A percentile compares a stretch with the other conserved stretches of the same genome.
These are phyloP conservation scores for Platysteira castanea DNA, from an alignment of 2,113 vertebrate genomes.

Conservation along the genomic window DNA sequence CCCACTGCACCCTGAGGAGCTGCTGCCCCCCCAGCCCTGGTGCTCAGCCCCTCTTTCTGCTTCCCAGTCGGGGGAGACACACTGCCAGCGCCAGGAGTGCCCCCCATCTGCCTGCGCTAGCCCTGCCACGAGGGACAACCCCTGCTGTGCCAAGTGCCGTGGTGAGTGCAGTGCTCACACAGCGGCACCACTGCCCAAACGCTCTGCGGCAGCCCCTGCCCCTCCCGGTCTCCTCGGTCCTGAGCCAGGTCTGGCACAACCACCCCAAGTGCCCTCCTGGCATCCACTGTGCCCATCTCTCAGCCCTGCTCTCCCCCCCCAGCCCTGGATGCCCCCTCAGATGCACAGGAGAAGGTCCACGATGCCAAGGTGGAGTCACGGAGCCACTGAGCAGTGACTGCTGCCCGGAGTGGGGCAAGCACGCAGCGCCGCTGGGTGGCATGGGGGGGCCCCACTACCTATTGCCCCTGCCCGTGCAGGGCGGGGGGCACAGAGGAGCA, in stretches of 20 bases:
- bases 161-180: slow-evolving; percentile 49
- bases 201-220: neutral
- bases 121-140: slow-evolving; percentile 68
- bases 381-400: slow-evolving; percentile 50
- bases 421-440: neutral
- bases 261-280: neutral
- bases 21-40: rapidly evolving
- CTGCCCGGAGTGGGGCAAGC: neutral
- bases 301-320: rapidly evolving
- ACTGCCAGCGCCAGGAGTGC: slow-evolving; percentile 88
- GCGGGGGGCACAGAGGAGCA: neutral
- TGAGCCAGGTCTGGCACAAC: neutral
- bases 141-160: slow-evolving; percentile 82
- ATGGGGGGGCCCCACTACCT: neutral
- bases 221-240: neutral
- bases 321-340: neutral
- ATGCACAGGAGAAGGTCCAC: slow-evolving; percentile 24
- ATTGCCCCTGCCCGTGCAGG: rapidly evolving
- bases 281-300: rapidly evolving
- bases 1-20: neutral
- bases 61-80: slow-evolving; percentile 80
- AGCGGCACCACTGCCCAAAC: neutral
- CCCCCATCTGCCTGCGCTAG: slow-evolving; percentile 72
- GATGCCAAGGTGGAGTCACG: slow-evolving; percentile 41
- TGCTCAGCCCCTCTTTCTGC: neutral